These are phyloP conservation scores for Corynorhinus townsendii DNA, from an alignment of 2,113 vertebrate species.

Conservation along the genomic window DNA sequence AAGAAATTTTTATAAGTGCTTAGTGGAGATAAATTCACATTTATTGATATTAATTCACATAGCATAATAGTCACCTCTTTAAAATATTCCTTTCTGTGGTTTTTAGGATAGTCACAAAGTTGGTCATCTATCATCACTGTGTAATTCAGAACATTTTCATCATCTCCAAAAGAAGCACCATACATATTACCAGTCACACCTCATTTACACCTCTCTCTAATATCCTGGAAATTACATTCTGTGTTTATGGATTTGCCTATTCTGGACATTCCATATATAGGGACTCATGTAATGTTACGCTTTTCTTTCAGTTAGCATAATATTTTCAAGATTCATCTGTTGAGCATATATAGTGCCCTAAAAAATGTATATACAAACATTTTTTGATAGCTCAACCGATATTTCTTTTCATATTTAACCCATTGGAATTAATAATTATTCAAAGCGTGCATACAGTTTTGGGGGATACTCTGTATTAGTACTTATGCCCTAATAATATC, in stretches of 20 bases:
- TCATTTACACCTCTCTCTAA: neutral
- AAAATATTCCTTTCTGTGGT: neutral
- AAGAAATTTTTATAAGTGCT: neutral
- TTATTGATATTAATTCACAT: neutral
- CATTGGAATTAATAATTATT: too few species aligned
- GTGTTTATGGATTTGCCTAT: neutral
- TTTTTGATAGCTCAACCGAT: too few species aligned
- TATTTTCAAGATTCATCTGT: neutral
- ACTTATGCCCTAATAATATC: neutral
- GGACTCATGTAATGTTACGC: neutral
- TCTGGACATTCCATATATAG: neutral
- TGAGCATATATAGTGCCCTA: neutral
- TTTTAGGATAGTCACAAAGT: neutral
- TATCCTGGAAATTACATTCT: neutral
- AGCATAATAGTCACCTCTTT: neutral
- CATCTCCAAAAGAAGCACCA: neutral
- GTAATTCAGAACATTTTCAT: neutral
- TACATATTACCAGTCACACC: neutral
- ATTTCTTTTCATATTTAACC: too few species aligned
- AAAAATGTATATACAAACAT: too few species aligned
- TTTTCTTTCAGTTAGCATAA: neutral
- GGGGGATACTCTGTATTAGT: neutral
- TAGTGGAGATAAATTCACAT: neutral
- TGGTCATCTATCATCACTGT: neutral
- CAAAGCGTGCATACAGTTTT: too few species aligned